Percentiles rank a stretch among this genome's conserved stretches.
phyloP scores from a whole-genome alignment of 2,113 vertebrate genomes.

The Otus sunia region DNA sequence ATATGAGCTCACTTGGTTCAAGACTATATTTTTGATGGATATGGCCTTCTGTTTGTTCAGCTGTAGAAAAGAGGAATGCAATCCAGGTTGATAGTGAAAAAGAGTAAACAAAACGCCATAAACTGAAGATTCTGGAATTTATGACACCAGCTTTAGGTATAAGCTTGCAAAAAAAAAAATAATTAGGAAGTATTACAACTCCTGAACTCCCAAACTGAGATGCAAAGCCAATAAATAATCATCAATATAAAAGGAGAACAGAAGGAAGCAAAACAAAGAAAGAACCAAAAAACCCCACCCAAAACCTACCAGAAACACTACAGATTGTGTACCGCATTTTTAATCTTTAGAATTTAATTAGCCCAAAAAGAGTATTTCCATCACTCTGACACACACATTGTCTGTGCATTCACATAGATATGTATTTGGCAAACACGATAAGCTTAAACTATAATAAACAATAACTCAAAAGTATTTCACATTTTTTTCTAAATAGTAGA shows the following conservation, averaged over 20 bases:
- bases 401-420: background rate
- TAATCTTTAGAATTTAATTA: conserved; percentile 35
- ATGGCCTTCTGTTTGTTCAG: conserved; percentile 56
- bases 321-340: conserved; percentile 9
- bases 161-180: background rate
- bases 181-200: background rate
- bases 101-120: background rate
- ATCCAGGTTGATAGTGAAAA: background rate
- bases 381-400: background rate
- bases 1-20: background rate
- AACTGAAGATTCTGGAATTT: background rate
- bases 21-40: conserved; percentile 25
- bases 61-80: conserved; percentile 12
- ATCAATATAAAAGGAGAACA: background rate
- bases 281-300: background rate
- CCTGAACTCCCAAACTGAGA: background rate
- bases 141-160: background rate
- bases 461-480: background rate
- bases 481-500: background rate
- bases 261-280: background rate
- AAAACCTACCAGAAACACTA: background rate
- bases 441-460: conserved; percentile 7
- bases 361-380: conserved; percentile 3
- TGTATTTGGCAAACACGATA: background rate
- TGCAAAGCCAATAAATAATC: background rate